Base-by-base conservation (phyloP, 2,888 invertebrate species). In the Dicyrtomina minuta region DNA sequence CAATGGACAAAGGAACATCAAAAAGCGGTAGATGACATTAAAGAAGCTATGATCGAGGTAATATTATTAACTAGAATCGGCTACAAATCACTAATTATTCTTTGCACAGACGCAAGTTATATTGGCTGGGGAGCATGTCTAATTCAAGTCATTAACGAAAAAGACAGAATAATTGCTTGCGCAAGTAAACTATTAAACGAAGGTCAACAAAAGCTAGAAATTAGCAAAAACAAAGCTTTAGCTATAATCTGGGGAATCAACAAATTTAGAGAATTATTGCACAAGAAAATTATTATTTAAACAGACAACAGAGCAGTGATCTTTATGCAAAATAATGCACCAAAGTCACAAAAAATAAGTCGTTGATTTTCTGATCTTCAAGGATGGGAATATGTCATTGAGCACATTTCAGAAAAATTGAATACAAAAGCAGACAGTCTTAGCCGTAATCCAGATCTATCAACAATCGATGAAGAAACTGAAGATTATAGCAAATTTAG, bases 111-210 rank as follows among this genome's bases (percentile, higher is more conserved):
- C 56, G 68, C 65, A 0, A 49, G 56, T 2, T 59, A 68, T 46
- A 46, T 49, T 1, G 72, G 70, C 1, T 27, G 70, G 3, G 70
- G 70, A 0, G 70, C 65, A 39, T 68, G 49, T 4, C 13, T 72
- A 12, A 13, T 53, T 15, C 70, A 72, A 39, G 6, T 10, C 12
- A 2, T 13, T 27, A 44, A 70, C 24, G 66, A 61, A 13, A 51
- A 56, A 20, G 58, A 65, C 17, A 46, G n/a, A 26, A 12, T 22
- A 24, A 26, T 70, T 6, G 33, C 49, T 44, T 70, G n/a, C 46
- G 49, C 59, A 15, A 70, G 58, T 39, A 66, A 66, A 56, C 15
- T 43, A 12, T n/a, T 55, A 10, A 33, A 33, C 4, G 33, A 59
- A 58, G 17, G n/a, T 4, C 56, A 66, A 66, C 13, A 33, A 33